Evolutionary conservation across 2,797 vertebrate species (phyloP), one percentile per base, ranked within the genome.

Genomic region (Brotogeris chrysoptera): DNA sequence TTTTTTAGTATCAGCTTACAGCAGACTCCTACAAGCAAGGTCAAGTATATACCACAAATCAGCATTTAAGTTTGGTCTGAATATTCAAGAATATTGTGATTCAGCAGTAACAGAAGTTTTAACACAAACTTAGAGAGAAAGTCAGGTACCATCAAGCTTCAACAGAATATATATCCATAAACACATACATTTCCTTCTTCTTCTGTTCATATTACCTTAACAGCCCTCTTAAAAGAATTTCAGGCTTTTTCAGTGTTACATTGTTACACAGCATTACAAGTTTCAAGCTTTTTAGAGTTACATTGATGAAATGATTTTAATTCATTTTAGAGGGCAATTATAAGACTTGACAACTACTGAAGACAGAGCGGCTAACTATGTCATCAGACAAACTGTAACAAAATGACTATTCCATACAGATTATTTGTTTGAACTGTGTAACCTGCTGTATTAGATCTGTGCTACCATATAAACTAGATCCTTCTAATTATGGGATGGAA

Each of bases 241-340:
- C 49, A 73, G 19, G 17, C 20, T 60, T 81, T 64, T 76, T 43
- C 44, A 64, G 25, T 7, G 44, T 38, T 65, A 64, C 49, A 28
- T 5, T 80, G 43, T n/a, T 69, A 60, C 0, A 2, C 0, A 46
- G 25, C 4, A 6, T 30, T 32, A 83, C 2, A 68, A 64, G n/a
- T 43, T 63, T 46, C 36, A 78, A 27, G 60, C 27, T 74, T 70
- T 65, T 76, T 46, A 57, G 12, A 11, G 16, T 44, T 57, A 43
- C 0, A 0, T 8, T 39, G 34, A 16, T 61, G 53, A 50, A 92
- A 53, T 36, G 24, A 65, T 30, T 65, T 64, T 30, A 13, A 60
- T 24, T 84, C 17, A n/a, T 32, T 88, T 83, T 50, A 80, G 32
- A 66, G 6, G 19, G 25, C 36, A 74, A 43, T 27, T 61, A 65